Conservation (phyloP, 2,113 vertebrate genomes). For the Choloepus hoffmanni region DNA sequence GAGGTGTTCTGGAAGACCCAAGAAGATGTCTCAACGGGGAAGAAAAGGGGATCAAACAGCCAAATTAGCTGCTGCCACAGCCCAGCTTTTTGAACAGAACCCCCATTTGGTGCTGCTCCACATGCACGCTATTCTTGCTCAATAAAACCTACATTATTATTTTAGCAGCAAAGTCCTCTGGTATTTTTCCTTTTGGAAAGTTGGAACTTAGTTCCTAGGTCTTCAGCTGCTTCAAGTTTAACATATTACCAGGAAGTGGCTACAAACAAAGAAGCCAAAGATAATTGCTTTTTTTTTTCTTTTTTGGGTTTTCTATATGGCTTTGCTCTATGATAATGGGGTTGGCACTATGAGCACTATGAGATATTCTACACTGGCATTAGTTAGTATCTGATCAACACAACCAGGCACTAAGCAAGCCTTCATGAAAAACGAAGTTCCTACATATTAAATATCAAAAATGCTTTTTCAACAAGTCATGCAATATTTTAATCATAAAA, state of each 20-base stretch:
- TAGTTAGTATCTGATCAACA: not conserved
- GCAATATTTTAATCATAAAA: slow-evolving; percentile 35
- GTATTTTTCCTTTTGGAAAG: no score
- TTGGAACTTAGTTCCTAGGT: no score
- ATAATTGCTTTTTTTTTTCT: slow-evolving; percentile 28
- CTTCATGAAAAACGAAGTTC: not conserved
- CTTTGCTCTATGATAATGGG: not conserved
- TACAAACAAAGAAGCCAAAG: slow-evolving; percentile 34
- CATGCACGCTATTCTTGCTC: no score
- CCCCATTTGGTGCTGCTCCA: no score
- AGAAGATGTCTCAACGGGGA: not conserved
- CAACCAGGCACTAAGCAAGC: not conserved
- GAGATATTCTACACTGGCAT: not conserved
- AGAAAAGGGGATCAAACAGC: not conserved
- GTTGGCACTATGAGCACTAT: not conserved
- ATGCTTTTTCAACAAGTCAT: slow-evolving; percentile 33
- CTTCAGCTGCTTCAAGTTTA: no score
- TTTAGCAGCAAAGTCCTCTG: no score
- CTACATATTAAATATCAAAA: not conserved
- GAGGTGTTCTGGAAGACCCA: not conserved
- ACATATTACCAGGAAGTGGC: not conserved
- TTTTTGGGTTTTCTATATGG: not conserved
- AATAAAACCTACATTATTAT: no score
- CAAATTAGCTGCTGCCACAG: no score
- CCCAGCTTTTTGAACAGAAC: no score